Evolutionary conservation across 2,113 vertebrate species (phyloP).

Genomic region (Phocoena phocoena): DNA sequence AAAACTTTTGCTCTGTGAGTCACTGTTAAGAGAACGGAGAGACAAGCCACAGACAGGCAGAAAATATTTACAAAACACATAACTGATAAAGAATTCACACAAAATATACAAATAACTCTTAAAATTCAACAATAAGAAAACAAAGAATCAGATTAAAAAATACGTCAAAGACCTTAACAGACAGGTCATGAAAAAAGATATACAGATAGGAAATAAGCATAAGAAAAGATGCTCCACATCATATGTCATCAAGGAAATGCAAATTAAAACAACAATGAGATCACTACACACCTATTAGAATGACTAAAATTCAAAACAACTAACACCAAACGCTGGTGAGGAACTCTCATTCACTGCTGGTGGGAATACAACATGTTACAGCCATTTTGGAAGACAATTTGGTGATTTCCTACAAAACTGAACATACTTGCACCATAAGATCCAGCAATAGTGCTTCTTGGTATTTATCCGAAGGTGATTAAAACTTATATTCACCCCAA

Average conservation of each 20-base stretch:
- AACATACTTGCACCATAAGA: too few species aligned
- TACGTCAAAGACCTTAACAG: not conserved
- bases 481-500: too few species aligned
- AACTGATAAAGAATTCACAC: not conserved
- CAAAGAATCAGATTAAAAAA: not conserved
- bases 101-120: not conserved
- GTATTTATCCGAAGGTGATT: too few species aligned
- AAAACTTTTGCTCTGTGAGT: not conserved
- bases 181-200: not conserved
- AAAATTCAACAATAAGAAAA: not conserved
- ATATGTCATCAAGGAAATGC: not conserved
- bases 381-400: too few species aligned
- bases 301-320: not conserved
- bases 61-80: not conserved
- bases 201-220: not conserved
- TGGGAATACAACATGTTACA: not conserved
- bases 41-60: not conserved
- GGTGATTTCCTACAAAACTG: too few species aligned
- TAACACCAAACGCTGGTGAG: not conserved
- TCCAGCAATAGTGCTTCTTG: too few species aligned
- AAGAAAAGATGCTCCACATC: not conserved
- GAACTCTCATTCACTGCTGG: not conserved
- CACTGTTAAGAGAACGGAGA: not conserved
- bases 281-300: not conserved
- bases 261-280: not conserved